These are phyloP conservation scores for Bovichtus variegatus DNA, from an alignment of 2,797 vertebrate species.

Conservation along the genomic window DNA sequence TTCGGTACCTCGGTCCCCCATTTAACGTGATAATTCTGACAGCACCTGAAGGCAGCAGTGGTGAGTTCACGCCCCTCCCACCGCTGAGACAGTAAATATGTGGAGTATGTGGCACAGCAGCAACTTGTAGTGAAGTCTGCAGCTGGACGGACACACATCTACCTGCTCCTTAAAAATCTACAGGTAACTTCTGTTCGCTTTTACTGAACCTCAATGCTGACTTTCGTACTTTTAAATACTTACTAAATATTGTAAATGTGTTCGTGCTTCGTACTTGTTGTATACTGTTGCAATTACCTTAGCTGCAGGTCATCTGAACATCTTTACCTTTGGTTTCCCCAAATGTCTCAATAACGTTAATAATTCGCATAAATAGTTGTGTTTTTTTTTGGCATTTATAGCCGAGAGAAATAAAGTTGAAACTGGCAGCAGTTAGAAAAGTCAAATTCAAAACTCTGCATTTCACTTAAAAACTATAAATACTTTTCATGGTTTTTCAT, in stretches of 20 bases:
- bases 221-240: no score
- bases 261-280: no score
- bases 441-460: not conserved
- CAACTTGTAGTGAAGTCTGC: not conserved
- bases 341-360: not conserved
- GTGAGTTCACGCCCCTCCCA: constrained; percentile 54
- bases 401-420: not conserved
- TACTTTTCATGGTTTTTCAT: no score
- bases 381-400: not conserved
- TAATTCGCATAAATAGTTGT: no score
- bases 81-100: not conserved
- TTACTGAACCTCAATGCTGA: no score
- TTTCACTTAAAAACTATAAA: not conserved
- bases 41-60: constrained; percentile 51
- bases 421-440: not conserved
- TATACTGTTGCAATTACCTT: no score
- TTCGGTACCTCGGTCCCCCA: no score
- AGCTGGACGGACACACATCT: not conserved
- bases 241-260: no score
- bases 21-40: not conserved
- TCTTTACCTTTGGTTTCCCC: not conserved
- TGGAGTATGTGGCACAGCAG: constrained; percentile 21
- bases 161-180: not conserved
- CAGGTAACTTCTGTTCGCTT: constrained; percentile 47
- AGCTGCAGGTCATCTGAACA: not conserved